A percentile compares a stretch with the other conserved stretches of the same genome.
Evolutionary conservation across 2,113 vertebrate species (phyloP).

Genomic region (Corythoichthys haematopterus): DNA sequence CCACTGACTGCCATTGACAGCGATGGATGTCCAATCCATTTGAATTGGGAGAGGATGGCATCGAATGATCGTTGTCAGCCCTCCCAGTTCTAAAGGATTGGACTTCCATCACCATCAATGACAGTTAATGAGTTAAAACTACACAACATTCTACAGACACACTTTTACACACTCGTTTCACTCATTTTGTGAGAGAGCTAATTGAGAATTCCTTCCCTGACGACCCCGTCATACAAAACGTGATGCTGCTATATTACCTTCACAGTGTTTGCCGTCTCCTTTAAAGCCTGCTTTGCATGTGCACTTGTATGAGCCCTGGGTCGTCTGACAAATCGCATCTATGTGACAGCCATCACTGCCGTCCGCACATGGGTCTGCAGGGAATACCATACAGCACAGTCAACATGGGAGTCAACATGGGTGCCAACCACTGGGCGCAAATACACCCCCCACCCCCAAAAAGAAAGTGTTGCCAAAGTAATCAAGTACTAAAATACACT

Average conservation of each 20-base stretch:
- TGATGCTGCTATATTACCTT: constrained; percentile 42
- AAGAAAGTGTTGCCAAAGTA: not conserved
- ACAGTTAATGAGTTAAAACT: too few species aligned
- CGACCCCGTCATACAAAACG: too few species aligned
- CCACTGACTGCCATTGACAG: too few species aligned
- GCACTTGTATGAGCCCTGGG: constrained; percentile 87
- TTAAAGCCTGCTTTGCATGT: constrained; percentile 87
- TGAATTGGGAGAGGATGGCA: too few species aligned
- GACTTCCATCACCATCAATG: too few species aligned
- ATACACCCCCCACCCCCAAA: not conserved
- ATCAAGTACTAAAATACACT: not conserved
- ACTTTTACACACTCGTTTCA: too few species aligned
- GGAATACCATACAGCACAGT: constrained; percentile 20
- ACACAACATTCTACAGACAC: too few species aligned
- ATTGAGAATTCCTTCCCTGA: too few species aligned
- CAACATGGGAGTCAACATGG: not conserved
- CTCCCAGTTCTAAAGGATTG: too few species aligned
- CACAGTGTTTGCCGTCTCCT: constrained; percentile 83
- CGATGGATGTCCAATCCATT: too few species aligned
- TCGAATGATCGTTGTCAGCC: too few species aligned
- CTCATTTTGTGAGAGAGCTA: too few species aligned
- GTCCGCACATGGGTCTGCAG: constrained; percentile 76
- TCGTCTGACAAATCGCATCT: constrained; percentile 91
- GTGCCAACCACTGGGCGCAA: not conserved
- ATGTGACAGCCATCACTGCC: constrained; percentile 89